Percentiles rank a stretch among this genome's conserved stretches.
phyloP scores from a whole-genome alignment of 2,113 vertebrate species.

The Spilogale gracilis region DNA sequence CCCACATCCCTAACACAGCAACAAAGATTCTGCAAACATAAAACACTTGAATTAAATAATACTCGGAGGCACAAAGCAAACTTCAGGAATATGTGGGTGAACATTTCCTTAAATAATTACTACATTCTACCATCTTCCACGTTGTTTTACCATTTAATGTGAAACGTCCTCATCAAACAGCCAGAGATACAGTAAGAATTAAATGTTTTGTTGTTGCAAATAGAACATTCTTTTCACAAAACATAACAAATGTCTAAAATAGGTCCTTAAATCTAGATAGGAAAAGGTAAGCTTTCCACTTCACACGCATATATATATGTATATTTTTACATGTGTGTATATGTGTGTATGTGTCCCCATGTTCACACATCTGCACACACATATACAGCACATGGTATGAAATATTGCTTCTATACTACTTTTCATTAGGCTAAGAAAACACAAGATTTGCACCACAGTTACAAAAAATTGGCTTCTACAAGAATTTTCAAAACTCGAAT shows the following conservation, averaged over 20 bases:
- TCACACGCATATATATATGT: conserved; percentile 88
- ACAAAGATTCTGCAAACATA: conserved; percentile 90
- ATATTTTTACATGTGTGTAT: conserved; percentile 84
- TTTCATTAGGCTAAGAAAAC: conserved; percentile 92
- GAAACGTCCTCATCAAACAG: conserved; percentile 89
- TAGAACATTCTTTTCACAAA: conserved; percentile 93
- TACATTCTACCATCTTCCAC: conserved; percentile 92
- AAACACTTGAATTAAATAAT: conserved; percentile 91
- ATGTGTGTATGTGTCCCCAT: conserved; percentile 74
- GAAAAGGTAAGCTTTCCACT: conserved; percentile 91
- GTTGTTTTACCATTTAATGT: conserved; percentile 89
- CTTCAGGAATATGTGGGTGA: conserved; percentile 89
- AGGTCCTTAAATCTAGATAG: conserved; percentile 92
- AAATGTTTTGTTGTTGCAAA: conserved; percentile 90
- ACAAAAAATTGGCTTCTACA: conserved; percentile 94
- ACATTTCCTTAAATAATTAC: conserved; percentile 90
- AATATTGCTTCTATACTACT: conserved; percentile 95
- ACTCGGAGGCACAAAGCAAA: conserved; percentile 93
- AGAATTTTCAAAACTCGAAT: conserved; percentile 92
- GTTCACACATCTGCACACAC: conserved; percentile 83
- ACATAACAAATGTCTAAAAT: conserved; percentile 93
- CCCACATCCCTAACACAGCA: conserved; percentile 90
- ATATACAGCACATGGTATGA: conserved; percentile 88
- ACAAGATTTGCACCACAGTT: conserved; percentile 93
- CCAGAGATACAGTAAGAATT: conserved; percentile 92